Evolutionary conservation across 2,888 invertebrate genomes (phyloP).

Genomic region (Synergus laeviventris): DNA sequence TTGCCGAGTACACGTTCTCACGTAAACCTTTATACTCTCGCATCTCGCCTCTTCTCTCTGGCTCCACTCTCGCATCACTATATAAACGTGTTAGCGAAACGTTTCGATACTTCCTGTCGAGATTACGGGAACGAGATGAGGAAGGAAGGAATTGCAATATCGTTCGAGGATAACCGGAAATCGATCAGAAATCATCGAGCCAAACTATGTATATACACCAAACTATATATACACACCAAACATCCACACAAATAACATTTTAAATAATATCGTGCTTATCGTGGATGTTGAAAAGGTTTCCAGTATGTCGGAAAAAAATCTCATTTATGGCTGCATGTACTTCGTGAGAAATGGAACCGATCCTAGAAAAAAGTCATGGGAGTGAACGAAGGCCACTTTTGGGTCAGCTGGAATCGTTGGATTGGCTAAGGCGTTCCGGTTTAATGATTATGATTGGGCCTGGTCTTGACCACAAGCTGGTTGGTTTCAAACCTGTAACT

Average conservation of each 20-base stretch:
- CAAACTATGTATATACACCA: neutral
- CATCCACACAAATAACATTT: too few relatives aligned
- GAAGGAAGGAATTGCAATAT: constrained; percentile 51
- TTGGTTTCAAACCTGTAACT: constrained; percentile 46
- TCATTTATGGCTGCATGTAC: neutral
- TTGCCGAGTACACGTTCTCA: constrained; percentile 46
- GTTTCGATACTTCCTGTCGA: constrained; percentile 53
- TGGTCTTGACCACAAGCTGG: constrained; percentile 51
- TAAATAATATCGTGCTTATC: too few relatives aligned
- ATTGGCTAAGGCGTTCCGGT: constrained; percentile 43
- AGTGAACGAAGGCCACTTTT: constrained; percentile 45
- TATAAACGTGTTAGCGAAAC: constrained; percentile 53
- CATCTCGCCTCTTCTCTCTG: constrained; percentile 44
- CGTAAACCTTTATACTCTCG: neutral
- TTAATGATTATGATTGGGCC: constrained; percentile 52
- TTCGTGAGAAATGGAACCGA: neutral
- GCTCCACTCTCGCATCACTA: constrained; percentile 42
- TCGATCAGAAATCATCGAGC: neutral
- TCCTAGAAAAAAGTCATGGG: constrained; percentile 10
- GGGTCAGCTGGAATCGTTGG: constrained; percentile 33
- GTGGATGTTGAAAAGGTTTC: neutral
- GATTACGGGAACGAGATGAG: constrained; percentile 52
- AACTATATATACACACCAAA: too few relatives aligned
- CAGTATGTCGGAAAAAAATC: neutral
- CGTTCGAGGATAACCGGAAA: constrained; percentile 46